phyloP scores from a whole-genome alignment of 2,888 invertebrate species.

The Cenopis cana region DNA sequence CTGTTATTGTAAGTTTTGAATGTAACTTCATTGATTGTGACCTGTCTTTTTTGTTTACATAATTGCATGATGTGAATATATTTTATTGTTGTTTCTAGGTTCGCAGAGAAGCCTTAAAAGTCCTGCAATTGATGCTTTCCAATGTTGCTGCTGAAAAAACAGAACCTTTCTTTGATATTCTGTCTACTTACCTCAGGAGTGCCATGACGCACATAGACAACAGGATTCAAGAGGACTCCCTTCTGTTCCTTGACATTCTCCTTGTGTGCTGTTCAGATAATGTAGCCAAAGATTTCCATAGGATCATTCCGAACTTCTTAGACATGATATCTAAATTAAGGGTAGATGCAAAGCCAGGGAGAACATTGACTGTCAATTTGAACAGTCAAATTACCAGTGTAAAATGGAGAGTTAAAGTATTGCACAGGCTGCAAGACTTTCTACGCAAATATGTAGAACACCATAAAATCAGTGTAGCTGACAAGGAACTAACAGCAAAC shows the following conservation, averaged over 20 bases:
- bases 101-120: conserved; percentile 84
- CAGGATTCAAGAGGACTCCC: conserved; percentile 92
- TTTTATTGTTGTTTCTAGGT: conserved; percentile 66
- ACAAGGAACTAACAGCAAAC: conserved; percentile 49
- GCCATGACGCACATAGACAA: conserved; percentile 95
- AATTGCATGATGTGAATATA: not conserved
- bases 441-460: conserved; percentile 67
- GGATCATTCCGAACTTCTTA: conserved; percentile 91
- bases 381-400: conserved; percentile 90
- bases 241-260: conserved; percentile 91
- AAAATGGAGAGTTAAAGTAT: conserved; percentile 91
- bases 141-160: conserved; percentile 78
- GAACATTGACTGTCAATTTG: conserved; percentile 89
- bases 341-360: conserved; percentile 86
- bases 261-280: conserved; percentile 87
- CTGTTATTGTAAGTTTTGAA: not conserved
- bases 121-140: conserved; percentile 79
- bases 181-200: conserved; percentile 93
- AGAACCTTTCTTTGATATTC: conserved; percentile 90
- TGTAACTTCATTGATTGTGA: too few relatives aligned
- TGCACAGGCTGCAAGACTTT: conserved; percentile 88
- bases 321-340: conserved; percentile 92
- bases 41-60: too few relatives aligned
- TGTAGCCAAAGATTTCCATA: conserved; percentile 87
- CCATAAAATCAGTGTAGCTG: conserved; percentile 56